Evolutionary conservation across 2,113 vertebrate species (phyloP), one percentile per base, ranked within the genome.

Genomic region (Phyllostomus discolor): DNA sequence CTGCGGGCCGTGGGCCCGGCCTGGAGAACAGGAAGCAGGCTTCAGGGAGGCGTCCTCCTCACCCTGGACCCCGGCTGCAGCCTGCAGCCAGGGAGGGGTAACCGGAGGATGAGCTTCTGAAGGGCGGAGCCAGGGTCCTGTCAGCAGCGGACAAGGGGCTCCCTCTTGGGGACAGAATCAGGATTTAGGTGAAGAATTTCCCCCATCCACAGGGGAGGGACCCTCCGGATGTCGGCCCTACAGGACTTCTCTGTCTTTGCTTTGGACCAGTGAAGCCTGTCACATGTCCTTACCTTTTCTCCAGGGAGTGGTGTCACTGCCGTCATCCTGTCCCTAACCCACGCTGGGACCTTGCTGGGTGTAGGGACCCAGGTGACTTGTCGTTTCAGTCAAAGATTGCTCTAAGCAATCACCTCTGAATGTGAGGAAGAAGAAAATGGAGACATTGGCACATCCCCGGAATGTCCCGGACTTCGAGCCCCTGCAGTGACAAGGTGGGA

Each of bases 191-290:
- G 46, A 62, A 70, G 48, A 76, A 41, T 46, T 50, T 22, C 1
- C 28, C 28, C 16, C 28, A 17, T 5, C 5, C 16, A 24, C 9
- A 19, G 28, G 19, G 38, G 11, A 85, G 35, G 43, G 17, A 70
- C 46, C 26, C 14, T 28, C 46, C 38, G 8, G 26, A 9, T 2
- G 14, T 33, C 62, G n/a, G 4, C 11, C 31, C 48, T 78, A 4
- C 2, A 24, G 64, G 28, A 66, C 41, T 80, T 35, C 66, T 41
- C 38, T 41, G 33, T 59, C 38, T 4, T 12, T n/a, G 16, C 83
- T 46, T 5, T 6, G 2, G 50, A n/a, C 26, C 54, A 31, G 4
- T 24, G 24, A 35, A 5, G 20, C 4, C 0, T 31, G 10, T 14
- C 28, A n/a, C 7, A 64, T 20, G 14, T 0, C 24, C 24, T 6